These are phyloP conservation scores for Pseudopodoces humilis DNA, from an alignment of 2,113 vertebrate genomes.

Conservation along the genomic window DNA sequence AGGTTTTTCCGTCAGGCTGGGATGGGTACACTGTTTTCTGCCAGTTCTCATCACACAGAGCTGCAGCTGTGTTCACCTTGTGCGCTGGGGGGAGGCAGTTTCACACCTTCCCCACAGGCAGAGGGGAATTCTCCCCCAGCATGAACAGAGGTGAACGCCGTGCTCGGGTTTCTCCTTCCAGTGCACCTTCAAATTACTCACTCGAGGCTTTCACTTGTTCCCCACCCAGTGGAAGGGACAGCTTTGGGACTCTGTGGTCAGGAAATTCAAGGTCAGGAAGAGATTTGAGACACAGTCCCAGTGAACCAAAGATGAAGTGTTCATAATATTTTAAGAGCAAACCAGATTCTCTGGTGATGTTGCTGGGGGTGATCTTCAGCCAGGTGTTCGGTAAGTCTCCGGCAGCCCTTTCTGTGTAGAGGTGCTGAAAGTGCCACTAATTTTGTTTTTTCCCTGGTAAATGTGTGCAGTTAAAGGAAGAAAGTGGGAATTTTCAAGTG, in stretches of 20 bases:
- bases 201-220: not conserved
- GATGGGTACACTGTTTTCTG: not conserved
- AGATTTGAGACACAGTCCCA: not conserved
- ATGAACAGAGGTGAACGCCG: rapidly evolving
- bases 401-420: not conserved
- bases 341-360: not conserved
- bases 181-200: not conserved
- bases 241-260: not conserved
- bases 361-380: not conserved
- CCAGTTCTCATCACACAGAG: rapidly evolving
- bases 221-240: not conserved
- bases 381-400: not conserved
- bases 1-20: not conserved
- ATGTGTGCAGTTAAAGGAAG: not conserved
- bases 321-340: not conserved
- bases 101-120: not conserved
- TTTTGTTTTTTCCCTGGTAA: not conserved
- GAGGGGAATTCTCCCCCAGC: not conserved
- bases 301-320: not conserved
- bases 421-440: not conserved
- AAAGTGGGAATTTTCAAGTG: not conserved
- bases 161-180: not conserved
- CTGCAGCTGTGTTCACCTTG: not conserved
- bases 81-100: not conserved
- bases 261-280: not conserved